Base-by-base conservation (phyloP, 2,888 invertebrate genomes). In the Cataglyphis cursor region DNA sequence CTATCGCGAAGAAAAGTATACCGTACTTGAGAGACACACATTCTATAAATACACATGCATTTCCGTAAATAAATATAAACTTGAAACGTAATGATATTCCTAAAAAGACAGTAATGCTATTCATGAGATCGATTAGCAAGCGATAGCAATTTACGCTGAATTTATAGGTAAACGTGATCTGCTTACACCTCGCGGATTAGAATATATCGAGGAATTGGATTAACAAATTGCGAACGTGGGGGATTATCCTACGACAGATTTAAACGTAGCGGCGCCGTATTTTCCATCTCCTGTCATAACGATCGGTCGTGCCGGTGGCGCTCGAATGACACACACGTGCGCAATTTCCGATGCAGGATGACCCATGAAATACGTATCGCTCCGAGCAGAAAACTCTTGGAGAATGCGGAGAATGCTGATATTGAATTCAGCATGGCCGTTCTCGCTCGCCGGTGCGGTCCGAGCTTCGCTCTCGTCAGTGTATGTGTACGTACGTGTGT, bases 391-490 rank as follows among this genome's bases (percentile, higher is more conserved):
- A 91, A 90, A 86, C 89, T 90, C 87, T 88, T 82, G 85, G 93
- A 84, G 94, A 95, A 94, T 94, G 92, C 91, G 59, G 88, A 85
- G 93, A 93, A 94, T 93, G 94, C 92, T 93, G 93, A 95, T 94
- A 95, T 95, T 94, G 94, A 95, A 95, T 95, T 95, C 95, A 95
- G 93, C 94, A 95, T 95, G 95, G 95, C 94, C 93, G 94, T 93
- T 92, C 89, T 86, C 90, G 85, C 89, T 86, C 90, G 85, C 83
- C 88, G 85, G 88, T 86, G 88, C 89, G 91, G 90, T 91, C 87
- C 89, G 85, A 78, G 81, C 81, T 66, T 66, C 48, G 68, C 66
- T 12, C 44, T 44, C 44, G 75, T 65, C 64, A 38, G 84, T 62
- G 81, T 84, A 41, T 41, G 12, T 12, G 35, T 35, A 35, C 35